A percentile compares a stretch with the other conserved stretches of the same genome.
phyloP scores from a whole-genome alignment of 1,140 invertebrate species.

The Formica exsecta region DNA sequence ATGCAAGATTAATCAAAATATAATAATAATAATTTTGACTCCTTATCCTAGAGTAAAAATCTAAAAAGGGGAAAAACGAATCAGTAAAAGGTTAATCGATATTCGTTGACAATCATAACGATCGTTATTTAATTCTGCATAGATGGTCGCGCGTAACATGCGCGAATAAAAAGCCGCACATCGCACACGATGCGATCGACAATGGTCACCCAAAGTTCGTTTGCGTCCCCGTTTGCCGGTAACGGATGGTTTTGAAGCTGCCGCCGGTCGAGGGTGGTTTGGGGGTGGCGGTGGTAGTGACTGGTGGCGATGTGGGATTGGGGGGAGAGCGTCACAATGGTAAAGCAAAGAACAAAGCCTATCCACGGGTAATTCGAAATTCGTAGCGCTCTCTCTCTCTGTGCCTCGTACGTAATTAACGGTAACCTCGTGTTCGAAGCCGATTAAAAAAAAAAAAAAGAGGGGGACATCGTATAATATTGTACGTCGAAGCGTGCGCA shows the following conservation, averaged over 20 bases:
- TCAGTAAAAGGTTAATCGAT: background rate
- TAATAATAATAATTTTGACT: background rate
- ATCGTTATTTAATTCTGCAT: constrained; percentile 47
- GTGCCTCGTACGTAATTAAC: constrained; percentile 74
- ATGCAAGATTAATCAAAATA: no score
- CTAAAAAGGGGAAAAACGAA: background rate
- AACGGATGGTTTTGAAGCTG: constrained; percentile 74
- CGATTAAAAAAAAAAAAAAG: constrained; percentile 67
- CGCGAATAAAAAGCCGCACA: constrained; percentile 68
- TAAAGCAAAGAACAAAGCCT: constrained; percentile 76
- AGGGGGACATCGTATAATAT: constrained; percentile 63
- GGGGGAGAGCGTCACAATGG: constrained; percentile 65
- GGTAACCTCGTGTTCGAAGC: constrained; percentile 73
- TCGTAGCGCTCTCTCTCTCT: constrained; percentile 71
- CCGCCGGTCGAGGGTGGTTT: constrained; percentile 51
- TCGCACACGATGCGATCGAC: constrained; percentile 66
- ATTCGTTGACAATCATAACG: constrained; percentile 33
- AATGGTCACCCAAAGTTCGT: constrained; percentile 74
- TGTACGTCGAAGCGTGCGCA: constrained; percentile 45
- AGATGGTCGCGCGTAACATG: constrained; percentile 53
- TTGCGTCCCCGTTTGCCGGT: constrained; percentile 72
- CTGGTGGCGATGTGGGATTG: constrained; percentile 51
- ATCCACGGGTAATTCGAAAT: constrained; percentile 78
- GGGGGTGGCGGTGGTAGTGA: constrained; percentile 6
- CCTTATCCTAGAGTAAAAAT: background rate